Percentiles rank a stretch among this genome's conserved stretches.
Evolutionary conservation across 2,797 vertebrate species (phyloP).

Genomic region (Lutra lutra): DNA sequence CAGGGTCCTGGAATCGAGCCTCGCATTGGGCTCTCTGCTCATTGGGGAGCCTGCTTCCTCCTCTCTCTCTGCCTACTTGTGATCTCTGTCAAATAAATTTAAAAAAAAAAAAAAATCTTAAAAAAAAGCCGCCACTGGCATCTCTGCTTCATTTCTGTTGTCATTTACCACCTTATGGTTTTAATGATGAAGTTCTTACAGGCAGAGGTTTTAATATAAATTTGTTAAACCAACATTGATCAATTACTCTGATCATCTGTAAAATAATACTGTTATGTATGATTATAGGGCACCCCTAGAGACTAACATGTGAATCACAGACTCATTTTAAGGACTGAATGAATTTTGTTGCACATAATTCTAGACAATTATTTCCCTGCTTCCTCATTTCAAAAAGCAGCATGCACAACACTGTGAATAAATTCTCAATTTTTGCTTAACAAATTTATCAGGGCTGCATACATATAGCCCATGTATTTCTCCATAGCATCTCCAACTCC

Average conservation of each 20-base stretch:
- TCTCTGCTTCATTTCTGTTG: neutral
- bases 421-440: neutral
- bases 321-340: constrained; percentile 20
- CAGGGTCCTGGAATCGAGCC: no score
- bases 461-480: neutral
- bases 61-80: no score
- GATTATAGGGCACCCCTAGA: neutral
- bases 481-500: neutral
- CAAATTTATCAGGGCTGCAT: neutral
- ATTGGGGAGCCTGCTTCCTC: no score
- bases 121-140: neutral
- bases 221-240: neutral
- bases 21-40: no score
- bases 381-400: constrained; percentile 33
- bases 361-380: neutral
- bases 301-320: neutral
- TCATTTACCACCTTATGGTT: neutral
- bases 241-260: neutral
- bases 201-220: constrained; percentile 13
- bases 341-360: neutral
- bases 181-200: constrained; percentile 3
- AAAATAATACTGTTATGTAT: neutral
- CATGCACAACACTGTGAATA: neutral
- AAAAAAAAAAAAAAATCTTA: no score
- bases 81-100: no score